phyloP scores from a whole-genome alignment of 2,888 invertebrate species.

The Venusia cambrica region DNA sequence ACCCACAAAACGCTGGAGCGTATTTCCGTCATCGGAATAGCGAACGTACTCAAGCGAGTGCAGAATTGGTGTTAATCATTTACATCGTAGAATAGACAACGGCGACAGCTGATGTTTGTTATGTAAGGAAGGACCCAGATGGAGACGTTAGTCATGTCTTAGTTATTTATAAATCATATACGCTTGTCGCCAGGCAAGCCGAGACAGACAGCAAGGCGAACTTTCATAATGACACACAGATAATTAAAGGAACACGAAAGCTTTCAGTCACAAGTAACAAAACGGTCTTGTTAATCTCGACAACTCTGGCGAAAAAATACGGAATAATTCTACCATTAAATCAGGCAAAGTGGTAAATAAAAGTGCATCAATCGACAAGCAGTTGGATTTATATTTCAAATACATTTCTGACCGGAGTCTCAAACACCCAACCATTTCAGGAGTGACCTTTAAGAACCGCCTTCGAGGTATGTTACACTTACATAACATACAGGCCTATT shows the following conservation, averaged over 20 bases:
- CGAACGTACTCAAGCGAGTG: constrained; percentile 41
- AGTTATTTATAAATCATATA: constrained; percentile 19
- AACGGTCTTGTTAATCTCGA: too few relatives aligned
- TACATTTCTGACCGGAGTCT: too few relatives aligned
- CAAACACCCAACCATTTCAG: too few relatives aligned
- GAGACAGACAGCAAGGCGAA: neutral
- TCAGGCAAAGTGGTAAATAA: too few relatives aligned
- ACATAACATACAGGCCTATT: neutral
- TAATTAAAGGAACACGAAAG: neutral
- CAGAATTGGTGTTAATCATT: constrained; percentile 51
- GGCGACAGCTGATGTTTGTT: constrained; percentile 19
- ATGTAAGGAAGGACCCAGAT: constrained; percentile 21
- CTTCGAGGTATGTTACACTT: too few relatives aligned
- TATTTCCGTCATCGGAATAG: constrained; percentile 76
- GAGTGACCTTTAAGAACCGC: neutral
- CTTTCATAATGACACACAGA: neutral
- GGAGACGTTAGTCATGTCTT: constrained; percentile 18
- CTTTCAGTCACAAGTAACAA: neutral
- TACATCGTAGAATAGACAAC: constrained; percentile 34
- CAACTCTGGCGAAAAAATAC: too few relatives aligned
- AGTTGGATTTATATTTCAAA: too few relatives aligned
- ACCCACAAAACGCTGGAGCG: constrained; percentile 76
- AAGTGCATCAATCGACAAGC: too few relatives aligned
- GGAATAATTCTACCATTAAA: too few relatives aligned
- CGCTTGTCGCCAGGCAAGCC: constrained; percentile 7